Conservation (phyloP, 2,797 vertebrate species). For the Mormyrops attenuatus region DNA sequence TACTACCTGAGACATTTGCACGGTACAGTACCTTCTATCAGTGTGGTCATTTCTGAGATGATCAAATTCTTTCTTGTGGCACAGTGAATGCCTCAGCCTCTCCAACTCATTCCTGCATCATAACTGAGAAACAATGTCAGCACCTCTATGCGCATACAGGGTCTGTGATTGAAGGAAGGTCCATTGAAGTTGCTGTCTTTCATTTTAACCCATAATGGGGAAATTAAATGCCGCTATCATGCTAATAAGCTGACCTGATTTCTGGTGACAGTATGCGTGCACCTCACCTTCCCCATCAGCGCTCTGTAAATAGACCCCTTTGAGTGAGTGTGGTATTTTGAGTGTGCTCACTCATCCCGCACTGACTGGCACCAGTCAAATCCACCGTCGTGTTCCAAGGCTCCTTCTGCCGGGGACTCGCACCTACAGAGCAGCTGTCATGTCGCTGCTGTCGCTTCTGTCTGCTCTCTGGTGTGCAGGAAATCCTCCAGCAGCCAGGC, state of each 20-base stretch:
- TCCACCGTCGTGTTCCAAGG: constrained; percentile 25
- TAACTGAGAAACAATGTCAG: background rate
- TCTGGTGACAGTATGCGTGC: constrained; percentile 26
- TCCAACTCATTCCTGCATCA: constrained; percentile 63
- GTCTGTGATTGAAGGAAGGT: background rate
- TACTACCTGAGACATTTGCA: background rate
- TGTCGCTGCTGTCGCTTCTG: constrained; percentile 20
- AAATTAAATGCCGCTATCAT: background rate
- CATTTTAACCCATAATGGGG: background rate
- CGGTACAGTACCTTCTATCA: background rate
- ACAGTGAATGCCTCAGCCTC: constrained; percentile 51
- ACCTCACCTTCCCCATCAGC: constrained; percentile 42
- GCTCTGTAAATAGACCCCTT: constrained; percentile 32
- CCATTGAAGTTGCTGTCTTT: background rate
- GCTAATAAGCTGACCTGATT: background rate
- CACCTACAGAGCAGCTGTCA: constrained; percentile 33
- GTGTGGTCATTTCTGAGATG: background rate
- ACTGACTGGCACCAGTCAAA: constrained; percentile 51
- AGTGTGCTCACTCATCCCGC: constrained; percentile 16
- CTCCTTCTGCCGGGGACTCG: constrained; percentile 25
- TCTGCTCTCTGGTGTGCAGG: background rate
- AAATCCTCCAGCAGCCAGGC: background rate
- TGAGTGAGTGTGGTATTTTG: constrained; percentile 28
- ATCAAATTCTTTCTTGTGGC: background rate
- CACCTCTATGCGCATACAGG: background rate